Evolutionary conservation across 2,797 vertebrate species (phyloP).

Genomic region (Thamnophis elegans): DNA sequence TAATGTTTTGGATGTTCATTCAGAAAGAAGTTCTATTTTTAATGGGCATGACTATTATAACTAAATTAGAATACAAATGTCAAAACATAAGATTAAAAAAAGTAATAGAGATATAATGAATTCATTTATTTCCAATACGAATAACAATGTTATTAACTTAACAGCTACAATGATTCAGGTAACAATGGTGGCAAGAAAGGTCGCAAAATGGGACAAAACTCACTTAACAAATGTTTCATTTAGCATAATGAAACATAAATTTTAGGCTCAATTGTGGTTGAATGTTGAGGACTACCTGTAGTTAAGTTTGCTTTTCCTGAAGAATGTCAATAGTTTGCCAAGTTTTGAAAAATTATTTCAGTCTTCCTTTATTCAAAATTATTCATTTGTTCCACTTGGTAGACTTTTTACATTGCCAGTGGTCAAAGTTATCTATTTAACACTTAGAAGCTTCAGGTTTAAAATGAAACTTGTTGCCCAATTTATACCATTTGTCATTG

Average conservation of each 20-base stretch:
- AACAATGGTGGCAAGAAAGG: neutral
- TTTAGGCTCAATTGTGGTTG: neutral
- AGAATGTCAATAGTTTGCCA: neutral
- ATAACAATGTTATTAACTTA: neutral
- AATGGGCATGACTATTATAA: neutral
- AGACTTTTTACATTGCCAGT: conserved; percentile 17
- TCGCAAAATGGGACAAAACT: neutral
- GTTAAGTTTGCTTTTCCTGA: neutral
- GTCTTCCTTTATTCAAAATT: neutral
- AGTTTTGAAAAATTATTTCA: neutral
- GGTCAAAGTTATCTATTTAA: conserved; percentile 38
- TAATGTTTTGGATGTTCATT: neutral
- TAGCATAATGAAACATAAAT: neutral
- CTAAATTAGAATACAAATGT: neutral
- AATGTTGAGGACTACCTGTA: neutral
- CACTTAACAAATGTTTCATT: neutral
- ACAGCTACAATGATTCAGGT: neutral
- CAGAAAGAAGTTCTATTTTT: neutral
- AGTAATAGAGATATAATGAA: neutral
- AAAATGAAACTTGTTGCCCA: conserved; percentile 6
- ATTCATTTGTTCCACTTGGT: neutral
- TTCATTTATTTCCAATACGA: neutral
- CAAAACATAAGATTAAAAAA: neutral
- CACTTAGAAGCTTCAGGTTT: conserved; percentile 10
- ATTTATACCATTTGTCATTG: conserved; percentile 29